phyloP scores from a whole-genome alignment of 2,888 invertebrate species.

The Chrysodeixis includens region DNA sequence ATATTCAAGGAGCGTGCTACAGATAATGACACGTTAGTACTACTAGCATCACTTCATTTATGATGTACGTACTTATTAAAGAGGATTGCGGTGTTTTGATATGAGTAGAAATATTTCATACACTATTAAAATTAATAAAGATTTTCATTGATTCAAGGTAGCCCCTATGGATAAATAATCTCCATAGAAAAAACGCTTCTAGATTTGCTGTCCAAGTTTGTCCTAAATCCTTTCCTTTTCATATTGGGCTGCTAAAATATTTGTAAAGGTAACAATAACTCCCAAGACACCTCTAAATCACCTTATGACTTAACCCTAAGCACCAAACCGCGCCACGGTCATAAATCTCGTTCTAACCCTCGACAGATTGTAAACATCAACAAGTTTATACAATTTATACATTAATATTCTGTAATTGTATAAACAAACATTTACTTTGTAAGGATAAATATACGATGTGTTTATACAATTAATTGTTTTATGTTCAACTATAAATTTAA shows the following conservation, averaged over 20 bases:
- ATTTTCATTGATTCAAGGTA: too few relatives aligned
- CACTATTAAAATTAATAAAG: too few relatives aligned
- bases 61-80: conserved; percentile 30
- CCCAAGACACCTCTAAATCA: background rate
- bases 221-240: too few relatives aligned
- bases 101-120: conserved; percentile 13
- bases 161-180: too few relatives aligned
- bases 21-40: conserved; percentile 41
- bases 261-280: background rate
- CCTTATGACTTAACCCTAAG: background rate
- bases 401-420: background rate
- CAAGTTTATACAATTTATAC: background rate
- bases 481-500: conserved; percentile 14
- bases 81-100: conserved; percentile 23
- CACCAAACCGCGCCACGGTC: background rate
- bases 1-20: conserved; percentile 46
- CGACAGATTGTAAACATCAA: background rate
- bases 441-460: background rate
- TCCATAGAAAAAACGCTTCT: too few relatives aligned
- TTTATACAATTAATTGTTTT: background rate
- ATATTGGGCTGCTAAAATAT: background rate
- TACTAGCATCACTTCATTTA: conserved; percentile 28
- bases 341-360: background rate
- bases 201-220: too few relatives aligned
- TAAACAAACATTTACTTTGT: background rate